Percentiles rank a stretch among this genome's conserved stretches.
Conservation (phyloP, 1,140 invertebrate genomes). For the Araneus ventricosus region DNA sequence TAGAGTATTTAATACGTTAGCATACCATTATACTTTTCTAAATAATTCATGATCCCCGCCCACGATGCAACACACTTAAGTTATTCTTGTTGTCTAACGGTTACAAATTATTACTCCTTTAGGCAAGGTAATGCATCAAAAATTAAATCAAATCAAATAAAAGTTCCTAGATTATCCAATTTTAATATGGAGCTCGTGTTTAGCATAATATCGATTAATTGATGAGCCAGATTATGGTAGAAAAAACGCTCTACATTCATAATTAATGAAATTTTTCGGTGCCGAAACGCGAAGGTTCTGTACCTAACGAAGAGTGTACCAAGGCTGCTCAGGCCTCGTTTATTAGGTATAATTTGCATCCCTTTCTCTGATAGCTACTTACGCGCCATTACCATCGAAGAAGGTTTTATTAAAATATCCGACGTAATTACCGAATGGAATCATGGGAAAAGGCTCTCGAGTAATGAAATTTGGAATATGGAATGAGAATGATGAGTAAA, state of each 20-base stretch:
- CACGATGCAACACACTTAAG: background rate
- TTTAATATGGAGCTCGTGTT: background rate
- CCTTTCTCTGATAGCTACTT: background rate
- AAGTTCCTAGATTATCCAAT: background rate
- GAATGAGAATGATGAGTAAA: background rate
- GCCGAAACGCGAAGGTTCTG: background rate
- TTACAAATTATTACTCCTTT: background rate
- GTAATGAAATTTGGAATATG: slow-evolving; percentile 40
- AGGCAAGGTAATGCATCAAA: background rate
- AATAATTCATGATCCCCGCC: no score
- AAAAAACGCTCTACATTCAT: background rate
- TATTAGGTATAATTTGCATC: slow-evolving; percentile 32
- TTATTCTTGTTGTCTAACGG: background rate
- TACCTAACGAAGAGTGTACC: background rate
- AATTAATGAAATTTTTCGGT: background rate
- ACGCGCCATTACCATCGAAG: background rate
- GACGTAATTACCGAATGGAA: slow-evolving; percentile 21
- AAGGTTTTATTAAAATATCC: slow-evolving; percentile 45
- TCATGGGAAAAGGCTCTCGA: background rate
- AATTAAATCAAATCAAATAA: slow-evolving; percentile 15
- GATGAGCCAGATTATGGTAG: background rate
- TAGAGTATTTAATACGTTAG: no score
- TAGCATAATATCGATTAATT: slow-evolving; percentile 27
- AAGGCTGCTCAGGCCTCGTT: background rate
- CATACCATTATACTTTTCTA: no score